A percentile compares a stretch with the other conserved stretches of the same genome.
Conservation (phyloP, 2,113 vertebrate genomes). For the Cheilinus undulatus region DNA sequence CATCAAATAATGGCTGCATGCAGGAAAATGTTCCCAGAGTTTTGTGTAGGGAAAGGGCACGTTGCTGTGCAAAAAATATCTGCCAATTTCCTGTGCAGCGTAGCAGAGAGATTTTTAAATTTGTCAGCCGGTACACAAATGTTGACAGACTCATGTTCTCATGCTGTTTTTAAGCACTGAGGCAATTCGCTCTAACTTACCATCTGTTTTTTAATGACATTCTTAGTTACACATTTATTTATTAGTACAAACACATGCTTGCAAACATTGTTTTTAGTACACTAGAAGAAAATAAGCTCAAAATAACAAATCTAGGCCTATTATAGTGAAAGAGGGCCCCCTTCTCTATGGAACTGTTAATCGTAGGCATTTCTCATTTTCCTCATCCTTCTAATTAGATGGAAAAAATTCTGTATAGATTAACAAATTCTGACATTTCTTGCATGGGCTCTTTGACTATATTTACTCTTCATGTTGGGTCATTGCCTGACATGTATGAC, state of each 20-base stretch:
- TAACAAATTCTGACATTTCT: conserved; percentile 2
- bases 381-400: too few species aligned
- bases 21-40: conserved; percentile 56
- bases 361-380: too few species aligned
- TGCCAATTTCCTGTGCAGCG: conserved; percentile 59
- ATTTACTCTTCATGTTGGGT: not conserved
- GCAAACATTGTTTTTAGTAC: not conserved
- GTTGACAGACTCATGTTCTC: conserved; percentile 48
- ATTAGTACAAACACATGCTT: not conserved
- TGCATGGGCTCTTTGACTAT: not conserved
- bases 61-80: conserved; percentile 69
- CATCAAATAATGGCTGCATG: conserved; percentile 77
- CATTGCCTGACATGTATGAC: conserved; percentile 31
- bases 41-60: conserved; percentile 50
- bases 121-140: too few species aligned
- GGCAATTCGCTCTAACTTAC: conserved; percentile 6
- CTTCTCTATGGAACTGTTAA: too few species aligned
- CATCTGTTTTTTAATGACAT: not conserved
- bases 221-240: not conserved
- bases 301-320: too few species aligned
- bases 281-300: too few species aligned
- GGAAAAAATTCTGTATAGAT: not conserved
- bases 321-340: too few species aligned
- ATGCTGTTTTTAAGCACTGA: conserved; percentile 20
- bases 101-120: conserved; percentile 42